Evolutionary conservation across 1,140 invertebrate genomes (phyloP).

Genomic region (Diploscapter pachys): DNA sequence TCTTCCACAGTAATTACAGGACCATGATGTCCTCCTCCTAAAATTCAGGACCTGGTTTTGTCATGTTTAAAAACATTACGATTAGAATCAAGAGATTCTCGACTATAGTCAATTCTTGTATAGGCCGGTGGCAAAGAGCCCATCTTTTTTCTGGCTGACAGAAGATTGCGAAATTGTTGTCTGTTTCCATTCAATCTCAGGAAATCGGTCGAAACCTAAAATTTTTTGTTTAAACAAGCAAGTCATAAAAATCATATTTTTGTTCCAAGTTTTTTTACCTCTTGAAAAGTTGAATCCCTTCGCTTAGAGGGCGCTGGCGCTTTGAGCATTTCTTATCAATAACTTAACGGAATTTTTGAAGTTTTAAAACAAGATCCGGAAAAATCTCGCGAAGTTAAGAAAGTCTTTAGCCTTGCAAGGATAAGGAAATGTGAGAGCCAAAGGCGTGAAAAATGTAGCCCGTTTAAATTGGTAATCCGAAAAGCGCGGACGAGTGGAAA

Average conservation of each 20-base stretch:
- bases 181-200: conserved; percentile 52
- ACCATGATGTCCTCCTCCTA: conserved; percentile 19
- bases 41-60: too few relatives aligned
- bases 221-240: neutral
- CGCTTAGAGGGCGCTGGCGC: too few relatives aligned
- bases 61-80: neutral
- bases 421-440: too few relatives aligned
- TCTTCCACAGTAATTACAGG: conserved; percentile 53
- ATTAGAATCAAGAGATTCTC: conserved; percentile 53
- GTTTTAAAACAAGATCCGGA: too few relatives aligned
- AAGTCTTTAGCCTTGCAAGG: too few relatives aligned
- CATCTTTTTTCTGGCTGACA: conserved; percentile 54
- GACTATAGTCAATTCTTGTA: conserved; percentile 54
- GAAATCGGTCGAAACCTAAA: conserved; percentile 56
- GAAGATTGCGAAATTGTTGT: conserved; percentile 51
- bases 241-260: conserved; percentile 21
- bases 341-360: too few relatives aligned
- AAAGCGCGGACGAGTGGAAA: too few relatives aligned
- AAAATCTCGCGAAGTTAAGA: too few relatives aligned
- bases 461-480: too few relatives aligned
- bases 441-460: too few relatives aligned
- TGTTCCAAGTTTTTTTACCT: conserved; percentile 9
- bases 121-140: conserved; percentile 56
- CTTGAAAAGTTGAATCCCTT: neutral
- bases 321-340: too few relatives aligned